Conservation (phyloP, 2,797 vertebrate genomes). For the Cryptoblepharus egeriae region DNA sequence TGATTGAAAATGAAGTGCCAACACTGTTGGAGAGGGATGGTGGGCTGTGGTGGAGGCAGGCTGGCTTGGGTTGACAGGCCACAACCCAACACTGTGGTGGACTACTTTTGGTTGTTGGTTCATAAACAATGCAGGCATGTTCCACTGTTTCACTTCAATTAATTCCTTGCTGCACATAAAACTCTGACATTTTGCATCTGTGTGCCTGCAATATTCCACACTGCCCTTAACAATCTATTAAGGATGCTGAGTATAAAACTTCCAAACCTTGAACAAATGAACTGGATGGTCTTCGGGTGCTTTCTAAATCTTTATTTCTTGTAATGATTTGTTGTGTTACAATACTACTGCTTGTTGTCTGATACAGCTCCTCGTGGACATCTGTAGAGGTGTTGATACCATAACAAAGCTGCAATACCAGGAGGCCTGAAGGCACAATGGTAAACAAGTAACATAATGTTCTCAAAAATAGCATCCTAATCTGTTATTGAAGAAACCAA, state of each 20-base stretch:
- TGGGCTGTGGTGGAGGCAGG: too few relatives aligned
- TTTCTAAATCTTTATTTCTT: not conserved
- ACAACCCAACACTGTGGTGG: not conserved
- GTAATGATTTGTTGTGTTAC: not conserved
- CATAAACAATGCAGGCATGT: not conserved
- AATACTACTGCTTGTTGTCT: not conserved
- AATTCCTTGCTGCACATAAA: not conserved
- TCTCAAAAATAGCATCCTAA: not conserved
- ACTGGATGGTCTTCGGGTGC: not conserved
- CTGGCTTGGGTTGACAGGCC: not conserved
- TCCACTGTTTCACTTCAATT: not conserved
- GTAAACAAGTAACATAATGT: constrained; percentile 12
- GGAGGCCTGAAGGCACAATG: not conserved
- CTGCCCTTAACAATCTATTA: not conserved
- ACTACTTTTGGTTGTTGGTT: not conserved
- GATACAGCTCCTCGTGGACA: not conserved
- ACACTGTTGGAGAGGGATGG: too few relatives aligned
- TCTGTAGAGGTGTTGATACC: not conserved
- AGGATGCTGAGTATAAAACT: not conserved
- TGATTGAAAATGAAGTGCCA: too few relatives aligned
- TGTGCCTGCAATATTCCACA: not conserved
- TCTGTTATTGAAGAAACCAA: not conserved
- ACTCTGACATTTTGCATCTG: not conserved
- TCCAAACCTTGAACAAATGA: not conserved
- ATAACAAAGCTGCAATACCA: not conserved